Base-by-base conservation (phyloP, 2,797 vertebrate species). In the Meda fulgida region DNA sequence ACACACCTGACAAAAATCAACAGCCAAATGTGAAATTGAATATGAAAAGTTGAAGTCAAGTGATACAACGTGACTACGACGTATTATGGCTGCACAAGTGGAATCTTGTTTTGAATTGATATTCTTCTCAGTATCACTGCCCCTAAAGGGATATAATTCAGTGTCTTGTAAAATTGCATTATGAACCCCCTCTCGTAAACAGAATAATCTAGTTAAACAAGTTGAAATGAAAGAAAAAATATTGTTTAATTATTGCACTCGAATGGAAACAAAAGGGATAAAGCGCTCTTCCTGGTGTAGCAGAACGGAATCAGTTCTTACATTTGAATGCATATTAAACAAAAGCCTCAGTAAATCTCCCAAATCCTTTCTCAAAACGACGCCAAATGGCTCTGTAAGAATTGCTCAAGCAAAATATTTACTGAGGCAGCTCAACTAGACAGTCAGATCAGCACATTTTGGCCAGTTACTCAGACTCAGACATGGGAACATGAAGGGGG, bases 311-410 rank as follows among this genome's bases (percentile, higher is more conserved):
- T 82, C 75, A 89, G 92, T 95, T 95, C 92, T 92, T 93, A 94
- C 93, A 93, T 89, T 87, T 87, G 88, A 71, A 90, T 87, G 67
- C 79, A 80, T 94, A 93, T 95, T 94, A 94, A 94, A 95, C 91
- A 94, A 95, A 94, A 87, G 92, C 91, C 94, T 84, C 90, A 90
- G 92, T 92, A 94, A 94, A 95, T 94, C 89, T 91, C 51, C 90
- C 94, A 95, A 88, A 94, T 96, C 94, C 94, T 94, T 92, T 94
- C 93, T 93, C 93, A 93, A 92, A 93, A 65, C 82, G 78, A 65
- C 51, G 86, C 87, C 87, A 90, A 89, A 86, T 83, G 77, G 87
- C 79, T 86, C 79, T 36, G 55, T 72, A 75, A 84, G 84, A 87
- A 85, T 53, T 78, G 77, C 55, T 90, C 82, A 76, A 84, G 86